Percentiles rank a stretch among this genome's conserved stretches.
These are phyloP conservation scores for Myrmecophaga tridactyla DNA, from an alignment of 2,113 vertebrate species.

Conservation along the genomic window DNA sequence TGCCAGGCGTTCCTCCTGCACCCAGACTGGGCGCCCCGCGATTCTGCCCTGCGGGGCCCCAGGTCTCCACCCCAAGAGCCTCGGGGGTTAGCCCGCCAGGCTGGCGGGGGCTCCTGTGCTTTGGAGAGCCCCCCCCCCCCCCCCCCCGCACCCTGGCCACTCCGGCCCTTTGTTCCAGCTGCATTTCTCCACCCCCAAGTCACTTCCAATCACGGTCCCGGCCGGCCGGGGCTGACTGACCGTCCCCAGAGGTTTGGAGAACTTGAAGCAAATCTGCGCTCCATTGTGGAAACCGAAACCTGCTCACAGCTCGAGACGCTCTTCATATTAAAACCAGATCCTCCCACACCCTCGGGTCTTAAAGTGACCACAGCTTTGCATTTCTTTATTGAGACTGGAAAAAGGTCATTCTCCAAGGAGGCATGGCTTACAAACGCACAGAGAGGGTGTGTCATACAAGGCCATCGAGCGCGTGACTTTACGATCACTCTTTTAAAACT, in stretches of 20 bases:
- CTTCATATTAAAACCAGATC: slow-evolving; percentile 1
- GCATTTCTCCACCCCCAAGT: slow-evolving; percentile 23
- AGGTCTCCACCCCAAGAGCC: background rate
- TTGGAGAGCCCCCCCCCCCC: background rate
- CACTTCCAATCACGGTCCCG: slow-evolving; percentile 44
- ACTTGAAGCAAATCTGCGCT: background rate
- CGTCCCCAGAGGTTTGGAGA: background rate
- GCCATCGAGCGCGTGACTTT: background rate
- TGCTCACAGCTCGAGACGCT: background rate
- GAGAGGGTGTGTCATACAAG: fast-evolving
- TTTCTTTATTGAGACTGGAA: background rate
- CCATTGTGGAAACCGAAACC: background rate
- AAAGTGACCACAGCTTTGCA: background rate
- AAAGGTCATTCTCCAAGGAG: fast-evolving
- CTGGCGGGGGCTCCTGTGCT: background rate
- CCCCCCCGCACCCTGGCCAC: background rate
- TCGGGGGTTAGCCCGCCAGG: background rate
- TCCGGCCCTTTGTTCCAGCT: background rate
- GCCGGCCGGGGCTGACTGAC: background rate
- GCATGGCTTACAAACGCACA: background rate
- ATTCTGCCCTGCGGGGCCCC: background rate
- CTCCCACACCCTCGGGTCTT: fast-evolving
- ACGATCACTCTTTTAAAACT: fast-evolving
- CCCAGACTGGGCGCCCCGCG: background rate
- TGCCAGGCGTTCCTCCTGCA: background rate